phyloP scores from a whole-genome alignment of 2,888 invertebrate genomes.

The Strigamia maritima region DNA sequence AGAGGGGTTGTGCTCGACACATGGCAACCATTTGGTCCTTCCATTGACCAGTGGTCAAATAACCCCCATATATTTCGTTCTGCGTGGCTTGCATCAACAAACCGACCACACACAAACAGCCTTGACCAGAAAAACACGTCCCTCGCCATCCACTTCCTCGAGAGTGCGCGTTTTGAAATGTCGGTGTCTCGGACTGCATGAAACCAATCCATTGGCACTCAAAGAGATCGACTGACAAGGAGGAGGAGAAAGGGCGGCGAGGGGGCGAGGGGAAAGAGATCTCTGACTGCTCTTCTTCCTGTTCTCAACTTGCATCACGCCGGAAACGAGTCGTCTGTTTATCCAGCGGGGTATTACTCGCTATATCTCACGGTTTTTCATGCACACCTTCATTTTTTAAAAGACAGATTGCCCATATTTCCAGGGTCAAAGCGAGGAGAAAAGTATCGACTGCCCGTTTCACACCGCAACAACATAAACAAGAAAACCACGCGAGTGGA shows the following conservation, averaged over 20 bases:
- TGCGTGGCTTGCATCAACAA: conserved; percentile 20
- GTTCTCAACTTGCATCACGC: conserved; percentile 28
- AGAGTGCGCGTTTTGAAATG: not conserved
- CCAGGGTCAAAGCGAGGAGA: not conserved
- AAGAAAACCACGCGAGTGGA: not conserved
- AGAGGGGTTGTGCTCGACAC: not conserved
- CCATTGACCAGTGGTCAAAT: conserved; percentile 5
- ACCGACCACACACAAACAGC: conserved; percentile 16
- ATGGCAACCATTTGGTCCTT: not conserved
- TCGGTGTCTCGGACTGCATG: conserved; percentile 14
- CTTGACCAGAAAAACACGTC: conserved; percentile 9
- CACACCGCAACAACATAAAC: conserved; percentile 1
- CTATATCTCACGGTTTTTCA: conserved; percentile 17
- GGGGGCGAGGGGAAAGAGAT: not conserved
- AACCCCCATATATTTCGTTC: not conserved
- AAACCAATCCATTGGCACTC: conserved; percentile 32
- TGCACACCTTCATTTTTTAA: not conserved
- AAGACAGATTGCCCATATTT: conserved; percentile 20
- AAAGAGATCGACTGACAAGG: conserved; percentile 19
- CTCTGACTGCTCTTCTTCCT: conserved; percentile 28
- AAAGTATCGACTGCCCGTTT: conserved; percentile 17
- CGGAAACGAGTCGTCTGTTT: conserved; percentile 27
- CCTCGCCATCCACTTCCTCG: conserved; percentile 1
- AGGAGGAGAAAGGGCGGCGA: not conserved
- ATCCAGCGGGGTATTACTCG: not conserved